phyloP scores from a whole-genome alignment of 2,888 invertebrate species.

The Autographa gamma region DNA sequence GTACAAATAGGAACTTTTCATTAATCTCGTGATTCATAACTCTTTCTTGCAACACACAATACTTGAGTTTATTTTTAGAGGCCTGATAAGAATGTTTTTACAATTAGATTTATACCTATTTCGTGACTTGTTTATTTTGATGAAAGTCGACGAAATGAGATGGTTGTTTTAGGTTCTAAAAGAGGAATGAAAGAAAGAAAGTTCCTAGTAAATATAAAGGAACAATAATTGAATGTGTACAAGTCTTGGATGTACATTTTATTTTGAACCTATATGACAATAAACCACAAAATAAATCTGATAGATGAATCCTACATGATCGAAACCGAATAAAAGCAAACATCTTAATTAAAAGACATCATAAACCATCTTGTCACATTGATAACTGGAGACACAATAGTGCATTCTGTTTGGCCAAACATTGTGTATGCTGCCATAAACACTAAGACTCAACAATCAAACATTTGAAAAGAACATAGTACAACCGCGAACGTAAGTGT shows the following conservation, averaged over 20 bases:
- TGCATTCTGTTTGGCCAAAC: slow-evolving; percentile 64
- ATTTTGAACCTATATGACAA: too few species aligned
- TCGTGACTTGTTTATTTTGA: background rate
- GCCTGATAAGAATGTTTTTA: background rate
- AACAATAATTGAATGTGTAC: too few species aligned
- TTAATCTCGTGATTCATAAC: slow-evolving; percentile 15
- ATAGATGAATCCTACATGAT: slow-evolving; percentile 62
- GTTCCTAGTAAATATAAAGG: too few species aligned
- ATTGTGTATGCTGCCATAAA: slow-evolving; percentile 70
- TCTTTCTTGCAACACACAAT: slow-evolving; percentile 11
- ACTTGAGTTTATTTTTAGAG: slow-evolving; percentile 8
- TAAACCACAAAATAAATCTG: too few species aligned
- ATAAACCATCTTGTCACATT: slow-evolving; percentile 76
- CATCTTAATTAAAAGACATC: slow-evolving; percentile 79
- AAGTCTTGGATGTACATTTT: too few species aligned
- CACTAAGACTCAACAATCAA: slow-evolving; percentile 45
- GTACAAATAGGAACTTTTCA: slow-evolving; percentile 17
- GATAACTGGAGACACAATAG: slow-evolving; percentile 77
- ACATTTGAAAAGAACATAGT: slow-evolving; percentile 50
- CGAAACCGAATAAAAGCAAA: slow-evolving; percentile 67
- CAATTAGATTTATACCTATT: background rate
- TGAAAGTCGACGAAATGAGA: background rate
- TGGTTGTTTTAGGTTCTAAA: too few species aligned
- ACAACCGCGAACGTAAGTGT: slow-evolving; percentile 71
- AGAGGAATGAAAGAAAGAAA: too few species aligned